Base-by-base conservation (phyloP, 37 sponge, comb jelly and placozoan genomes). In the Halichondria panicea region DNA sequence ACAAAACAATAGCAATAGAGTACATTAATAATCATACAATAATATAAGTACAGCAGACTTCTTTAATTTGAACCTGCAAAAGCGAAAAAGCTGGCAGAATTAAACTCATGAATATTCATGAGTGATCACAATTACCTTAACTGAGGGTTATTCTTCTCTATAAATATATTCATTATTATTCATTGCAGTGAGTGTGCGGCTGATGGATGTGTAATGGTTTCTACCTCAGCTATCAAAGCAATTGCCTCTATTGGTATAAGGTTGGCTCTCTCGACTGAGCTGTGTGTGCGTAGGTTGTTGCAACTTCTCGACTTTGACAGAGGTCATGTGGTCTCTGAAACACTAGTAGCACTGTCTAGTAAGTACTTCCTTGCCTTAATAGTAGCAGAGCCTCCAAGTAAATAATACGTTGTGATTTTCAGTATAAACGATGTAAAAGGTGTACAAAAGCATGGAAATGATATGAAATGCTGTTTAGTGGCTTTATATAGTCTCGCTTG, bases 171-270 rank as follows among this genome's bases (percentile, higher is more conserved):
- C 5, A 13, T 24, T 36, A 4, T 21, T 45, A 38, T 50, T 36
- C 45, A 37, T 19, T 77, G 18, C 75, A 96, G 97, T 72, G 91
- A 83, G 54, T 93, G 80, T 70, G 88, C 89, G n/a, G 84, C 80
- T 33, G 97, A 93, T 70, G 88, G 84, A 13, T 82, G 84, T 81
- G 61, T 77, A 43, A 34, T 71, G n/a, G 87, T 96, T 48, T 81
- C 92, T 0, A 54, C 81, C 28, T 63, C 82, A 64, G 77, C 94
- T n/a, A 82, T 96, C 42, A 68, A 78, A 60, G 88, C 94, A 12
- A 79, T 96, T 15, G 91, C 89, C 2, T 58, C 41, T 12, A 91
- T 96, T 9, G 90, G 94, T 12, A 61, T 93, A 18, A 39, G 52
- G 62, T 53, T 83, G 6, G 40, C 86, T 9, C 60, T 48, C 32